Conservation (phyloP, 2,888 invertebrate genomes). For the Ditula angustiorana region DNA sequence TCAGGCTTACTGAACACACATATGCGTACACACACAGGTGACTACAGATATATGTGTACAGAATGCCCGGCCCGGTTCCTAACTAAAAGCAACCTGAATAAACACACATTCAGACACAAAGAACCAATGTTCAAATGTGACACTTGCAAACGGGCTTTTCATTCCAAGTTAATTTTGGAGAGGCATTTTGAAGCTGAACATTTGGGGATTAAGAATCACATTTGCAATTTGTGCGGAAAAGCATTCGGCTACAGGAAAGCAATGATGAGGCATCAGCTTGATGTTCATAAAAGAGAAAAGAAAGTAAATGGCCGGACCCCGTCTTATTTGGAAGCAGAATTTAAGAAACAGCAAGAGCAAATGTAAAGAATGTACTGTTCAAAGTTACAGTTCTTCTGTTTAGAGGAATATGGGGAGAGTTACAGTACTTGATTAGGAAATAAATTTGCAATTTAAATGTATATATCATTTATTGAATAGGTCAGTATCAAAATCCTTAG, state of each 20-base stretch:
- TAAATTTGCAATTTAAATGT: no score
- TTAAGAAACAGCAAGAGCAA: constrained; percentile 24
- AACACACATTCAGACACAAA: constrained; percentile 49
- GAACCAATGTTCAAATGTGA: constrained; percentile 43
- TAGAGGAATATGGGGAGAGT: no score
- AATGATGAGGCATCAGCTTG: constrained; percentile 41
- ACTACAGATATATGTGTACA: constrained; percentile 42
- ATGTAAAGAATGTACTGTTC: neutral
- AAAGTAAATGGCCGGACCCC: constrained; percentile 40
- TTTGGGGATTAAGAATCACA: constrained; percentile 40
- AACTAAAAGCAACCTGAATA: constrained; percentile 49
- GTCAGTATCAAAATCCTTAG: no score
- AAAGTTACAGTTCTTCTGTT: neutral
- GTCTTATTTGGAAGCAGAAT: constrained; percentile 38
- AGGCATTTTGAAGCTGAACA: constrained; percentile 42
- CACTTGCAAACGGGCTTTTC: constrained; percentile 38
- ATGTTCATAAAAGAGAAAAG: constrained; percentile 42
- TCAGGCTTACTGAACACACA: constrained; percentile 42
- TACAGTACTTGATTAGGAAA: no score
- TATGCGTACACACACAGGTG: constrained; percentile 41
- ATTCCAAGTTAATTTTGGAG: constrained; percentile 38
- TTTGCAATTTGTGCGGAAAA: constrained; percentile 40
- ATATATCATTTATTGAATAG: no score
- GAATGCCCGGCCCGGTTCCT: constrained; percentile 40
- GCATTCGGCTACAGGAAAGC: constrained; percentile 41